A percentile compares a stretch with the other conserved stretches of the same genome.
These are phyloP conservation scores for Nycticryphes semicollaris DNA, from an alignment of 2,113 vertebrate species.

Conservation along the genomic window DNA sequence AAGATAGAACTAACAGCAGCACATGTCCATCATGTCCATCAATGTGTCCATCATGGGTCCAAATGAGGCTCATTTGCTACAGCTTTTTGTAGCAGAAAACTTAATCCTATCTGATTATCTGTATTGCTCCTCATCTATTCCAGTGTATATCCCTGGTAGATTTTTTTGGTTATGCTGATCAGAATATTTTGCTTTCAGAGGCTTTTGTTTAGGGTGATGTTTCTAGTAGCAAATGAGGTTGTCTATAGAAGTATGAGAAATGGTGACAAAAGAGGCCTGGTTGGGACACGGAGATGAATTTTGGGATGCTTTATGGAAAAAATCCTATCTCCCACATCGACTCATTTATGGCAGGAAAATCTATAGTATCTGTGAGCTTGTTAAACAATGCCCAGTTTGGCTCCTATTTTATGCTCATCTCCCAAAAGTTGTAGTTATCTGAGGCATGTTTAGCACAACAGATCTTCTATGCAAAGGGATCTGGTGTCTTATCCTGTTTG, in stretches of 20 bases:
- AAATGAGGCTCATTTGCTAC: not conserved
- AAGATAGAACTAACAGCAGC: not conserved
- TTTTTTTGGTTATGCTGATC: not conserved
- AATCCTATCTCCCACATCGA: not conserved
- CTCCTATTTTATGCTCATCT: fast-evolving
- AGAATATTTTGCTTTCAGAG: not conserved
- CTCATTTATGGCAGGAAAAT: not conserved
- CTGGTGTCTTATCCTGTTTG: not conserved
- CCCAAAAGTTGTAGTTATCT: not conserved
- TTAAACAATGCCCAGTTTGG: not conserved
- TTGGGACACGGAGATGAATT: not conserved
- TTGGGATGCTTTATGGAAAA: not conserved
- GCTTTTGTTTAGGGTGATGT: not conserved
- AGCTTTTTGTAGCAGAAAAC: not conserved
- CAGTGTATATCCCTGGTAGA: not conserved
- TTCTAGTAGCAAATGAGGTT: not conserved
- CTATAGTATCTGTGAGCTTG: not conserved
- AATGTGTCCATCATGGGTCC: not conserved
- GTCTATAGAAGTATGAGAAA: not conserved
- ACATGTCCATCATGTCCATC: too few species aligned
- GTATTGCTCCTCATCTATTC: not conserved
- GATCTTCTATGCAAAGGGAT: not conserved
- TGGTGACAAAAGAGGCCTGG: not conserved
- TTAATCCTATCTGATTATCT: not conserved
- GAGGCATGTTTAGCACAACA: not conserved